phyloP scores from a whole-genome alignment of 64 coral and sea anemone genomes.

The Pocillopora verrucosa region DNA sequence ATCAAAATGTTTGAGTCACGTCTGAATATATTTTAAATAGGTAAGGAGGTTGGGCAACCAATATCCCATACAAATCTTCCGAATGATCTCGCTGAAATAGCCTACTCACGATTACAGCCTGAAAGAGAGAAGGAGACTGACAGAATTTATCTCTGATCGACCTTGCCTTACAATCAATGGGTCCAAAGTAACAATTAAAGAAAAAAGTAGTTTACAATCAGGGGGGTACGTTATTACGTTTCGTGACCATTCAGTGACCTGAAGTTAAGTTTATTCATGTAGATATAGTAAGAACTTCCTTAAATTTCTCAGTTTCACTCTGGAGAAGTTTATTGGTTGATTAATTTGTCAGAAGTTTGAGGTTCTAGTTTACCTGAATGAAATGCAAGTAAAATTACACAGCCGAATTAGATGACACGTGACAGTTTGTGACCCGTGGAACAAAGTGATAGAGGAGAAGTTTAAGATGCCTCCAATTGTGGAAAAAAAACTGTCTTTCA shows the following conservation, averaged over 20 bases:
- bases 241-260: too few relatives aligned
- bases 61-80: background rate
- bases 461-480: background rate
- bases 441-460: background rate
- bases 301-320: background rate
- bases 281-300: background rate
- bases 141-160: background rate
- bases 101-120: background rate
- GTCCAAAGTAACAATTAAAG: too few relatives aligned
- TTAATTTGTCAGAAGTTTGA: background rate
- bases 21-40: background rate
- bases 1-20: too few relatives aligned
- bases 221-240: too few relatives aligned
- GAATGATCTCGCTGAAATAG: background rate
- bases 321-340: background rate
- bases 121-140: background rate
- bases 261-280: background rate
- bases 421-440: background rate
- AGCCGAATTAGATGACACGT: background rate
- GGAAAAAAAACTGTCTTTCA: background rate
- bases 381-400: background rate
- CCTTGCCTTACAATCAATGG: too few relatives aligned
- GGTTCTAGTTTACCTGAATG: background rate
- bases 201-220: too few relatives aligned
- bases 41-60: constrained; percentile 3